phyloP scores from a whole-genome alignment of 1,140 invertebrate genomes.

The Uloborus diversus region DNA sequence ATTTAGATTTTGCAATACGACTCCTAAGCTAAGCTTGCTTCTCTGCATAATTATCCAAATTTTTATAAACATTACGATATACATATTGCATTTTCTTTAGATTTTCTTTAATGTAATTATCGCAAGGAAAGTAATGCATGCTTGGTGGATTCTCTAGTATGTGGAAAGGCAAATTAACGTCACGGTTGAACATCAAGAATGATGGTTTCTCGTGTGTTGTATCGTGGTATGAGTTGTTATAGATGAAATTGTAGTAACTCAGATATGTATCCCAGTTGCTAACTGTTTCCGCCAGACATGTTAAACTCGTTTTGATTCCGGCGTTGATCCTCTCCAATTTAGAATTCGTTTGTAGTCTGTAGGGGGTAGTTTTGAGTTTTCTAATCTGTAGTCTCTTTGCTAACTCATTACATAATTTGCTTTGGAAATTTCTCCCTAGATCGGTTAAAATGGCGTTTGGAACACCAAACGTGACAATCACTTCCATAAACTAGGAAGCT shows the following conservation, averaged over 20 bases:
- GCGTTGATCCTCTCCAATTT: background rate
- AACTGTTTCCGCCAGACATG: background rate
- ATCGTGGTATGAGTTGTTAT: slow-evolving; percentile 9
- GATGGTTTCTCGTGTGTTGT: no score
- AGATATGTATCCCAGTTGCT: background rate
- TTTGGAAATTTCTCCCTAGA: slow-evolving; percentile 20
- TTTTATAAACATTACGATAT: no score
- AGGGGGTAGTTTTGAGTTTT: slow-evolving; percentile 10
- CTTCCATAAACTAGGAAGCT: background rate
- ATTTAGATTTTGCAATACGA: background rate
- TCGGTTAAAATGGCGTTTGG: no score
- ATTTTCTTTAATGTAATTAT: no score
- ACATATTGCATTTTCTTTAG: no score
- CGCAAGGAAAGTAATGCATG: background rate
- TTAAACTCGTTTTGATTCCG: background rate
- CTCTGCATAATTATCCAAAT: no score
- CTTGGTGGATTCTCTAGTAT: background rate
- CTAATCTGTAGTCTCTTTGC: background rate
- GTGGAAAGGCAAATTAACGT: background rate
- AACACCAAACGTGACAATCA: background rate
- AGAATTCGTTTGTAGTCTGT: background rate
- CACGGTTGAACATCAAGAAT: background rate
- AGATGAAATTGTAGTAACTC: slow-evolving; percentile 13
- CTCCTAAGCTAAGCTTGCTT: background rate
- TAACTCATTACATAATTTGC: background rate